Conservation (phyloP, 2,888 invertebrate genomes). For the Melanargia galathea region DNA sequence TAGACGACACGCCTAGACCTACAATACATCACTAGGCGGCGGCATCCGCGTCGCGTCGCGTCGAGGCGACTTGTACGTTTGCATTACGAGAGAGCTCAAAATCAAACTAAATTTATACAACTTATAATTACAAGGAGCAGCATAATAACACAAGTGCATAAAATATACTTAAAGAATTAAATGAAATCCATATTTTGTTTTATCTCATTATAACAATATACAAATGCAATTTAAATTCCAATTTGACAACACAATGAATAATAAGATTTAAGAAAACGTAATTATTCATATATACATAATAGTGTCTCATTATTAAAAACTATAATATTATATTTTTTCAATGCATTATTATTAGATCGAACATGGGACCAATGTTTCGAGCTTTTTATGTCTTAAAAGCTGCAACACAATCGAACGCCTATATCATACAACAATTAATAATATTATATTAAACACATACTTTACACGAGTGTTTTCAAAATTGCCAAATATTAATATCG, state of each 20-base stretch:
- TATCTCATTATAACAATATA: conserved; percentile 72
- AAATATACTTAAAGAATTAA: conserved; percentile 67
- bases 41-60: neutral
- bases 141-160: conserved; percentile 52
- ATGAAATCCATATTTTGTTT: conserved; percentile 64
- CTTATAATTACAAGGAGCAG: conserved; percentile 65
- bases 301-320: conserved; percentile 46
- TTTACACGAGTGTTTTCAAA: conserved; percentile 26
- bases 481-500: conserved; percentile 1
- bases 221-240: conserved; percentile 61
- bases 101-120: conserved; percentile 73
- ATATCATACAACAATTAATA: conserved; percentile 44
- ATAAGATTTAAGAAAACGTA: conserved; percentile 52
- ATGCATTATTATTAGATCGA: conserved; percentile 24
- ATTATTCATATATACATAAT: conserved; percentile 66
- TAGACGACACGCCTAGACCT: conserved; percentile 36
- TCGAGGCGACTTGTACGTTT: conserved; percentile 53
- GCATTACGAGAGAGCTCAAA: conserved; percentile 64
- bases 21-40: conserved; percentile 46
- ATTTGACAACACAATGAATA: conserved; percentile 53
- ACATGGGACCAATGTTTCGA: conserved; percentile 23
- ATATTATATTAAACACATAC: conserved; percentile 29
- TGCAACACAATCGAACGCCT: conserved; percentile 31
- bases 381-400: conserved; percentile 29
- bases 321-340: conserved; percentile 45